Conservation (phyloP, 2,888 invertebrate species). For the Nebria salina region DNA sequence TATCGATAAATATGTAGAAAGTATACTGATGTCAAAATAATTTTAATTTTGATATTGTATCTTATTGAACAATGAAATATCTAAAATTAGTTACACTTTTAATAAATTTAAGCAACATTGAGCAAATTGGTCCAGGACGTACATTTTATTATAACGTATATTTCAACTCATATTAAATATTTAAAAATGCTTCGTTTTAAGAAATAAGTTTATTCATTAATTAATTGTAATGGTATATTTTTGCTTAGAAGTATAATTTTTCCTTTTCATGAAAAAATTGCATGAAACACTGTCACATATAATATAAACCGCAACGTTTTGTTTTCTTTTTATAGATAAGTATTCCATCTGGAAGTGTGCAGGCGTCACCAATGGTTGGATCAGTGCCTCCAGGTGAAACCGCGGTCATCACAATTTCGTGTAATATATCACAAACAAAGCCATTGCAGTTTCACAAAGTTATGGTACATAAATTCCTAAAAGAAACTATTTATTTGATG, state of each 20-base stretch:
- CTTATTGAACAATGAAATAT: no score
- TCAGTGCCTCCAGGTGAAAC: conserved; percentile 51
- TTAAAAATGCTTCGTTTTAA: no score
- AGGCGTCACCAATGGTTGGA: conserved; percentile 46
- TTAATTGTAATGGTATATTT: not conserved
- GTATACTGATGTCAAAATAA: no score
- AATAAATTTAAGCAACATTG: no score
- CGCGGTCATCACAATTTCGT: conserved; percentile 51
- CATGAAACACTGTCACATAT: not conserved
- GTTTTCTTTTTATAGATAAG: conserved; percentile 4
- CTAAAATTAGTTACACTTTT: no score
- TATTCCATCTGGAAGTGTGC: conserved; percentile 20
- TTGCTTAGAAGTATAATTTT: not conserved
- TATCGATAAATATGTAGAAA: no score
- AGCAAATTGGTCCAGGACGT: no score
- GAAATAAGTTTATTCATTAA: no score
- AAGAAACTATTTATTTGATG: not conserved
- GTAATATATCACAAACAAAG: conserved; percentile 46
- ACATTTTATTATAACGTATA: no score
- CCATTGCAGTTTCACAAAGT: conserved; percentile 50
- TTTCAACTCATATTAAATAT: no score
- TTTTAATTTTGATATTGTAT: no score
- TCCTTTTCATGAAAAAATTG: not conserved
- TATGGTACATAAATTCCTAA: not conserved
- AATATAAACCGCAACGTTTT: not conserved